phyloP scores from a whole-genome alignment of 2,113 vertebrate species.

The Cairina moschata region DNA sequence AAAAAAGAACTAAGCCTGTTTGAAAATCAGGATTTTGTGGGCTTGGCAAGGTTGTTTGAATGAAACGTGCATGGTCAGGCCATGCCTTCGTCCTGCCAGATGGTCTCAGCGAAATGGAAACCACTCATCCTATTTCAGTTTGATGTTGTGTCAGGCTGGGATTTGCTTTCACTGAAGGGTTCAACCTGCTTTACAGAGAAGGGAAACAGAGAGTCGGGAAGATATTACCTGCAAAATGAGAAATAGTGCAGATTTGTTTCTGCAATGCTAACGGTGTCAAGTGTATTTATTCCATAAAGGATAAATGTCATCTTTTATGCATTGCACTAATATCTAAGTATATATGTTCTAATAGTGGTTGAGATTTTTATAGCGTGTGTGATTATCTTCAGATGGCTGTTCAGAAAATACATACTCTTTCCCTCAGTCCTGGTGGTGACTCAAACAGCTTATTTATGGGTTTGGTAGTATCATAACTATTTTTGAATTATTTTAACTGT shows the following conservation, averaged over 20 bases:
- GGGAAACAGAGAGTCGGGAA: neutral
- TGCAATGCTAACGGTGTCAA: neutral
- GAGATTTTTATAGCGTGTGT: neutral
- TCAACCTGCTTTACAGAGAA: neutral
- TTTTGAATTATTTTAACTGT: neutral
- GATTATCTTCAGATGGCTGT: neutral
- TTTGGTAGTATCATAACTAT: neutral
- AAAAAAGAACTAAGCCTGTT: neutral
- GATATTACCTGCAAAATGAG: rapidly evolving
- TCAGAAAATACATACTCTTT: neutral
- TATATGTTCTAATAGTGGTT: neutral
- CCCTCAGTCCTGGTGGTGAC: neutral
- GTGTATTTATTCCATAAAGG: neutral
- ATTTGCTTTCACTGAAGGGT: neutral
- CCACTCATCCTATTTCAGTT: neutral
- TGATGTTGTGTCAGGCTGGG: neutral
- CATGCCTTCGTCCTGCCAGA: rapidly evolving
- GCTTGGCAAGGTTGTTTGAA: neutral
- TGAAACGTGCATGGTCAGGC: rapidly evolving
- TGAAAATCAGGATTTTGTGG: neutral
- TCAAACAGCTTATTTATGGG: neutral
- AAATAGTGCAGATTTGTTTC: neutral
- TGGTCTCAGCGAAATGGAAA: neutral
- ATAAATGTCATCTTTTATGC: neutral
- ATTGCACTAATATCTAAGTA: neutral